Evolutionary conservation across 2,113 vertebrate species (phyloP), one percentile per base, ranked within the genome.

Genomic region (Rhineura floridana): DNA sequence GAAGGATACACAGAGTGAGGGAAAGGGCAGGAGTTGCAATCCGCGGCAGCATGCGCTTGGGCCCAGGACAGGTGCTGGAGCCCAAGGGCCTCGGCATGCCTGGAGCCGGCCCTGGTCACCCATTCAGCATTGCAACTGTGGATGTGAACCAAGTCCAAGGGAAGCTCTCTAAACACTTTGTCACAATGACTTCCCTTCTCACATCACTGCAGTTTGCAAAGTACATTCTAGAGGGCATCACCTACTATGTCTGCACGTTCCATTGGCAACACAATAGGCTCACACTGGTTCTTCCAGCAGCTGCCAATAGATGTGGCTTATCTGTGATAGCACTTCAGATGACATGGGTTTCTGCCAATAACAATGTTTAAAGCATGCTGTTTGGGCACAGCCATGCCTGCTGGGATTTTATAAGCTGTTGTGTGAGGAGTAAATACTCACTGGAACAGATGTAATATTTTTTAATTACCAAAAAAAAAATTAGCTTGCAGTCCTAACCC

Each of bases 361-460:
- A 83, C 59, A 82, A 75, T 82, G 3, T 88, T 82, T 48, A 48
- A 88, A 63, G 30, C 86, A 82, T 62, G 69, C 65, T 87, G 48
- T 87, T 81, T 81, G 86, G 67, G 36, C 86, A 87, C 70, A 39
- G 69, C 52, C 48, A 48, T 63, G 69, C 80, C 55, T 83, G 44
- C 70, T 88, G 19, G 55, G 87, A 67, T 88, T 73, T 50, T 83
- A 42, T 83, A 88, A 88, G 70, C 87, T 88, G 70, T 67, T 77
- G 55, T 77, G 87, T 88, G 87, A 83, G n/a, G 59, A 76, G 59
- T 76, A 52, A 76, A 83, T 76, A 65, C 36, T 76, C 25, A 33
- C 23, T 48, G 12, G 70, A 83, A 65, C 33, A 87, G 70, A 65
- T 76, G 80, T 4, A 82, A 11, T 39, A n/a, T 77, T 72, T 52